phyloP scores from a whole-genome alignment of 2,113 vertebrate species.

The Nansenia antarctica region DNA sequence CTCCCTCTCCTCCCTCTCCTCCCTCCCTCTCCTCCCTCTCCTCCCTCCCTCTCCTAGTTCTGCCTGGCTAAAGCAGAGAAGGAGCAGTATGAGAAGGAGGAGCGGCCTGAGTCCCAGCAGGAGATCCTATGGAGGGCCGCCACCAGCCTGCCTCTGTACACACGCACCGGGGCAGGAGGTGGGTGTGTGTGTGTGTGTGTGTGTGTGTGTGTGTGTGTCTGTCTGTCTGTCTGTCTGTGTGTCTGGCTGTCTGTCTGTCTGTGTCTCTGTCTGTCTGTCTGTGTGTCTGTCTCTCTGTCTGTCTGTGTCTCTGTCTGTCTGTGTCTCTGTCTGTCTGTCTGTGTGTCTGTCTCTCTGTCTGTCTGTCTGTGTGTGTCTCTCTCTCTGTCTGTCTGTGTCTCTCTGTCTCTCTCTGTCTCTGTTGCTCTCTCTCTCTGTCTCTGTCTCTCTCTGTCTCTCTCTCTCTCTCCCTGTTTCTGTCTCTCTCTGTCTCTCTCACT shows the following conservation, averaged over 20 bases:
- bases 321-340: not conserved
- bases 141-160: constrained; percentile 87
- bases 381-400: not conserved
- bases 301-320: not conserved
- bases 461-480: not conserved
- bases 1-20: not conserved
- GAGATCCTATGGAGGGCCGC: constrained; percentile 88
- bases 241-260: no score
- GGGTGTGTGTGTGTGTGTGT: constrained; percentile 4
- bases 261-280: not conserved
- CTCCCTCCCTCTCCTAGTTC: constrained; percentile 71
- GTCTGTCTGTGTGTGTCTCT: not conserved
- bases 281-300: not conserved
- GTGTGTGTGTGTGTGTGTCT: not conserved
- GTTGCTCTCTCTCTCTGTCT: no score
- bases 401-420: not conserved
- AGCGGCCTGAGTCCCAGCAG: constrained; percentile 86
- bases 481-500: not conserved
- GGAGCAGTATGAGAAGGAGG: constrained; percentile 85
- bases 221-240: not conserved
- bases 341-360: not conserved
- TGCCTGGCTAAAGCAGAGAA: constrained; percentile 86
- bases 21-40: not conserved
- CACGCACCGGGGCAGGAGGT: constrained; percentile 88
- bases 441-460: not conserved